Evolutionary conservation across 2,888 invertebrate genomes (phyloP).

Genomic region (Sicus ferrugineus): DNA sequence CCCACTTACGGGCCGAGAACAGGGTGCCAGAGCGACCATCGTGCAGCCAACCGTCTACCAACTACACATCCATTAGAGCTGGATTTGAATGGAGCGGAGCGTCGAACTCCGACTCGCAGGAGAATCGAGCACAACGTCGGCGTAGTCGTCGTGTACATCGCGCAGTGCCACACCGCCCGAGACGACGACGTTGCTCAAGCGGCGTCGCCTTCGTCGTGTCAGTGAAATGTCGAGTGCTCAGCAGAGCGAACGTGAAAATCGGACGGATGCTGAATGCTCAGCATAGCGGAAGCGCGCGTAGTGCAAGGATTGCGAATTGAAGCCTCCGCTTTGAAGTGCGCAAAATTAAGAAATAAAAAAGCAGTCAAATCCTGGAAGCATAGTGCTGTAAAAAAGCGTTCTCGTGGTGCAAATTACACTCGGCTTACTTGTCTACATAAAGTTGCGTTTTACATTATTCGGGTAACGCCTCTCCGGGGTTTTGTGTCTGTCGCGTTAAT

Average conservation of each 20-base stretch:
- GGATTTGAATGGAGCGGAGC: background rate
- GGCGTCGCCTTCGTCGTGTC: slow-evolving; percentile 1
- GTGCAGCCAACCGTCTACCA: too few relatives aligned
- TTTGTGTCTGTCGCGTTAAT: background rate
- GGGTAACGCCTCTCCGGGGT: background rate
- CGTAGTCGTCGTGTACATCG: background rate
- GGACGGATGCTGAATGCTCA: slow-evolving; percentile 24
- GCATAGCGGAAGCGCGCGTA: background rate
- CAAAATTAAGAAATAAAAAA: background rate
- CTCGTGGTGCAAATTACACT: background rate
- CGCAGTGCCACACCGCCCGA: background rate
- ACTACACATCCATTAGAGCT: background rate
- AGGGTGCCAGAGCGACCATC: background rate
- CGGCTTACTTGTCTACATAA: background rate
- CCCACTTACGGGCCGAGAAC: too few relatives aligned
- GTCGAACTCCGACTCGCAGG: background rate
- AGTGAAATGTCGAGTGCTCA: slow-evolving; percentile 27
- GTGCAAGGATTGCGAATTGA: slow-evolving; percentile 1
- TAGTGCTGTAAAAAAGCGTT: background rate
- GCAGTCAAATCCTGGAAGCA: background rate
- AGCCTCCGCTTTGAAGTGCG: background rate
- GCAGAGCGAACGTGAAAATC: slow-evolving; percentile 22
- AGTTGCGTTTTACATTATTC: slow-evolving; percentile 1
- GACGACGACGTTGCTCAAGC: background rate
- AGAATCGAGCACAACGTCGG: background rate